Base-by-base conservation (phyloP, 2,888 invertebrate species). In the Mesoligia furuncula region DNA sequence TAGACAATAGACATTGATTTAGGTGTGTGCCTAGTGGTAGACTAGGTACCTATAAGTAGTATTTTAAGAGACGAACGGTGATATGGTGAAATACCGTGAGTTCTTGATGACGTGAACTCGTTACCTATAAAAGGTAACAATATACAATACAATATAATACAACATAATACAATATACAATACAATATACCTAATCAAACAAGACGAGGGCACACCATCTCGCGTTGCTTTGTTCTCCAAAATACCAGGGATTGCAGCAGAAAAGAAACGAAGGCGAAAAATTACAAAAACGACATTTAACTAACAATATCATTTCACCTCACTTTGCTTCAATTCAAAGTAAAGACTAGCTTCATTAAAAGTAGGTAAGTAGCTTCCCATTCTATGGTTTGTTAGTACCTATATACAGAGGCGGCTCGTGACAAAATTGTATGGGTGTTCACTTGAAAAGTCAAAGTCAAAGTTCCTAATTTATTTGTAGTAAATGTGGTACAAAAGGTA, bases 201-300 rank as follows among this genome's bases (percentile, higher is more conserved):
- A 42, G 64, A 66, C 51, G 83, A 82, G 77, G 79, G 8, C 83
- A 79, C 79, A 82, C 57, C 2, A 31, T 79, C 64, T 75, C 31
- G 7, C 75, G 42, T 24, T 57, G 24, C 15, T 72, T 42, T 48
- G 5, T n/a, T n/a, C 4, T 64, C 36, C 0, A 51, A 75, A 31
- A 81, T 48, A 75, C 31, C n/a, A 65, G 15, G 15, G 2, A 31
- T 42, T 74, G 5, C 27, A 62, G 5, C 27, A 54, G 45, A 11
- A 81, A 80, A 62, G 36, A 48, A 57, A 64, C n/a, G 24, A 51
- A 59, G 24, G 76, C 13, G 65, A 59, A 65, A 48, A 39, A 13
- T 54, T 15, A 73, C n/a, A 48, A 65, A 54, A 59, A 51, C 57
- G 6, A 54, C 7, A 17, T 31, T 48, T 36, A 13, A 27, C 42